A percentile compares a stretch with the other conserved stretches of the same genome.
Evolutionary conservation across 2,797 vertebrate genomes (phyloP).

Genomic region (Siniperca undulata): DNA sequence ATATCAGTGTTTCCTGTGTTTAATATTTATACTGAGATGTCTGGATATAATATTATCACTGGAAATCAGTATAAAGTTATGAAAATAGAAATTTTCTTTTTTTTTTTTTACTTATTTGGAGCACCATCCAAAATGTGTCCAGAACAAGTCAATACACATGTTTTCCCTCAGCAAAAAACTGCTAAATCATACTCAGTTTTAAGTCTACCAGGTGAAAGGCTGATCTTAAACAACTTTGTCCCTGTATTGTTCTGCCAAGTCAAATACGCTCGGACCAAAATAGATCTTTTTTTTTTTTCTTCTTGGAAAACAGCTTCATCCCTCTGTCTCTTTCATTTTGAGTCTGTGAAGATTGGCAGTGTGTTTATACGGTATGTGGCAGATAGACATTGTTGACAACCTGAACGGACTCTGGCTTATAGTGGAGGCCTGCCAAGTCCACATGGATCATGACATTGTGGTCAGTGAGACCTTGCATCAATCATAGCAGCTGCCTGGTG

Average conservation of each 20-base stretch:
- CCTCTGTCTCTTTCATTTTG: conserved; percentile 32
- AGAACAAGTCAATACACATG: neutral
- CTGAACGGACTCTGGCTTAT: conserved; percentile 59
- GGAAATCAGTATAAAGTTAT: neutral
- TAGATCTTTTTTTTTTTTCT: conserved; percentile 47
- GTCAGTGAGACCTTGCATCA: conserved; percentile 39
- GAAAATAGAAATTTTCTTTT: neutral
- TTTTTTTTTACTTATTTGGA: neutral
- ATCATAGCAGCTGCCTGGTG: neutral
- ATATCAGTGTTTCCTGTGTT: neutral
- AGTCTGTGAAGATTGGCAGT: conserved; percentile 25
- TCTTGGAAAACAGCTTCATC: conserved; percentile 43
- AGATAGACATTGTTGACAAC: conserved; percentile 50
- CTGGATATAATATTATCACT: neutral
- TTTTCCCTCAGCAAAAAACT: conserved; percentile 7
- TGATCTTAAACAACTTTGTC: conserved; percentile 32
- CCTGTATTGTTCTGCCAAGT: conserved; percentile 49
- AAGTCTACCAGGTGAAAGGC: conserved; percentile 51
- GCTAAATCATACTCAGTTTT: conserved; percentile 24
- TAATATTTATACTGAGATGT: neutral
- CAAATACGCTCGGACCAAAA: conserved; percentile 49
- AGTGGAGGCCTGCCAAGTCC: conserved; percentile 43
- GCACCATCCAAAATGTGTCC: neutral
- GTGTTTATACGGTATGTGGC: conserved; percentile 61
- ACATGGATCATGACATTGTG: conserved; percentile 15